Conservation (phyloP, 2,797 vertebrate genomes). For the Ispidina lecontei region DNA sequence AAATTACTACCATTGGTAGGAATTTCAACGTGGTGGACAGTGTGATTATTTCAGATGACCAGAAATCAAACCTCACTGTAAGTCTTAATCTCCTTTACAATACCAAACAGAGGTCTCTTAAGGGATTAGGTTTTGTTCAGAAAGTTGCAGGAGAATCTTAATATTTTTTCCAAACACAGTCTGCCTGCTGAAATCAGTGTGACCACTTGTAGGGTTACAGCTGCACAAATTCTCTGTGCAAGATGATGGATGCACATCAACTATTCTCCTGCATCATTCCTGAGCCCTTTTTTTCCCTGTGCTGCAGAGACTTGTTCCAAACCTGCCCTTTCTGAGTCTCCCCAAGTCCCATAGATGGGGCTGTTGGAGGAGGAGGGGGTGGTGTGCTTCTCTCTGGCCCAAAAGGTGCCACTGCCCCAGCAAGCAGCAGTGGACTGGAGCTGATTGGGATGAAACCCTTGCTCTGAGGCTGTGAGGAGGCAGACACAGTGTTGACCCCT, state of each 20-base stretch:
- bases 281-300: background rate
- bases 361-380: background rate
- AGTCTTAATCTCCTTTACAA: conserved; percentile 48
- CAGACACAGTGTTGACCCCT: background rate
- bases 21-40: conserved; percentile 85
- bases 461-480: background rate
- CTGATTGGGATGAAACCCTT: background rate
- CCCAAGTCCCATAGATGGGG: background rate
- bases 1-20: conserved; percentile 79
- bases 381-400: background rate
- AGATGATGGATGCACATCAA: background rate
- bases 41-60: conserved; percentile 77
- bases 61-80: conserved; percentile 70
- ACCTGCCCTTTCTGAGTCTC: background rate
- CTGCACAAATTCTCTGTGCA: background rate
- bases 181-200: background rate
- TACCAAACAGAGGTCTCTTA: background rate
- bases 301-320: background rate
- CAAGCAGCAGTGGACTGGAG: background rate
- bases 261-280: background rate
- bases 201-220: background rate
- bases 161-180: background rate
- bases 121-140: background rate
- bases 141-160: background rate
- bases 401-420: background rate